phyloP scores from a whole-genome alignment of 35 echinoderm and acorn worm species.

The Stichopus chloronotus region DNA sequence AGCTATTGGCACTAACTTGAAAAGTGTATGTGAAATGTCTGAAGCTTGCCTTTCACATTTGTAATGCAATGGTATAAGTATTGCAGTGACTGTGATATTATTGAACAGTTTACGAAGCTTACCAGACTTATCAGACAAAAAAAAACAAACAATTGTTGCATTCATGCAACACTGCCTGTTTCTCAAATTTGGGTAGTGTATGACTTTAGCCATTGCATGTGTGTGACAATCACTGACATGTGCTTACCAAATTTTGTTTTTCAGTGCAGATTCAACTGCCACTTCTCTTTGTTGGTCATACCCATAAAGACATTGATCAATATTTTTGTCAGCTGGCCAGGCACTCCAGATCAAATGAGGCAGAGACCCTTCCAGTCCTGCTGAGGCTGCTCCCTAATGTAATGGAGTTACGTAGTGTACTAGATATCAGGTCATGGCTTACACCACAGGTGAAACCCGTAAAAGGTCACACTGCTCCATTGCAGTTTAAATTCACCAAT shows the following conservation, averaged over 20 bases:
- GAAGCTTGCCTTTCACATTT: too few relatives aligned
- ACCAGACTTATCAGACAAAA: not conserved
- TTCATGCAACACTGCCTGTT: not conserved
- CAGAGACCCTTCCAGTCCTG: conserved; percentile 8
- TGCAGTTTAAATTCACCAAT: conserved; percentile 8
- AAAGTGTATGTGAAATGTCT: too few relatives aligned
- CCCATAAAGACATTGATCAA: conserved; percentile 11
- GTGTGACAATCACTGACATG: not conserved
- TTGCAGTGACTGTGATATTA: not conserved
- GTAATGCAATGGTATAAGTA: not conserved
- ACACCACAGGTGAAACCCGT: not conserved
- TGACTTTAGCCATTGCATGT: not conserved
- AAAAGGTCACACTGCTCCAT: conserved; percentile 18
- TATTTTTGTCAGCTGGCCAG: conserved; percentile 17
- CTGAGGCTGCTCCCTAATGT: not conserved
- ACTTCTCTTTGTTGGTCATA: not conserved
- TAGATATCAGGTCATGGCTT: not conserved
- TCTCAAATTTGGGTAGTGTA: not conserved
- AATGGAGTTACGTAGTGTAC: not conserved
- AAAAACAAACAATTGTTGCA: not conserved
- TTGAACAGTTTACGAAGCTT: not conserved
- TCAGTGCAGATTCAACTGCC: not conserved
- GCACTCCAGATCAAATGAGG: not conserved
- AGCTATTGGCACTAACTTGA: too few relatives aligned
- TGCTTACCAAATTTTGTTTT: not conserved